Evolutionary conservation across 2,113 vertebrate species (phyloP), one percentile per base, ranked within the genome.

Genomic region (Tricholaema leucomelas): DNA sequence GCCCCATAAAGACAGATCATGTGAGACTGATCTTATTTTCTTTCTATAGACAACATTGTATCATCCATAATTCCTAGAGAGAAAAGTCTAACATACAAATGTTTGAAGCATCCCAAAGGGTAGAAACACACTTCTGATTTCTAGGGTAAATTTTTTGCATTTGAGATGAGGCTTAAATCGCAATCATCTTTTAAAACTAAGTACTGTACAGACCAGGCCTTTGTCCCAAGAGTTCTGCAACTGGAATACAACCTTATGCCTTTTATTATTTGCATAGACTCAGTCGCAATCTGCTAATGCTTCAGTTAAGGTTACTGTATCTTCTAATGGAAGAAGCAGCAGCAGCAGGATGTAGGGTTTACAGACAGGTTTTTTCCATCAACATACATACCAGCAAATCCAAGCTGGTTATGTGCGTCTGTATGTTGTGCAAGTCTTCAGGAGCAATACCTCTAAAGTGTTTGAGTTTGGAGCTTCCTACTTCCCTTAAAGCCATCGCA

Each of bases 381-480:
- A 9, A 31, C 10, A 73, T 23, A 93, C 98, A 96, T 92, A 99
- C 99, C 98, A 99, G 97, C 98, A 98, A 98, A 56, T 98, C 97
- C 86, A 99, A 97, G 96, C 98, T 98, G 79, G 98, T 91, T 5
- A 97, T 95, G 38, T 99, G 99, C 4, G 97, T 98, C 97, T 99
- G 99, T 96, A 99, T 99, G 96, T 99, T 99, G 98, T 99, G 99
- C 84, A 97, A 92, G 83, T 99, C 98, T 40, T 99, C 99, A 5
- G 93, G 78, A 31, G 98, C 89, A 48, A 99, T 90, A 24, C 98
- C 98, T 23, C 94, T 85, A 77, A 99, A 99, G 20, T 96, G 97
- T 96, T 98, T 99, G 79, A 99, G 97, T 12, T 96, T 95, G 6
- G 98, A 97, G 55, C 97, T 98, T 59, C 98, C 98, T 1, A 95